Conservation (phyloP, 2,113 vertebrate genomes). For the Pteruthius melanotis region DNA sequence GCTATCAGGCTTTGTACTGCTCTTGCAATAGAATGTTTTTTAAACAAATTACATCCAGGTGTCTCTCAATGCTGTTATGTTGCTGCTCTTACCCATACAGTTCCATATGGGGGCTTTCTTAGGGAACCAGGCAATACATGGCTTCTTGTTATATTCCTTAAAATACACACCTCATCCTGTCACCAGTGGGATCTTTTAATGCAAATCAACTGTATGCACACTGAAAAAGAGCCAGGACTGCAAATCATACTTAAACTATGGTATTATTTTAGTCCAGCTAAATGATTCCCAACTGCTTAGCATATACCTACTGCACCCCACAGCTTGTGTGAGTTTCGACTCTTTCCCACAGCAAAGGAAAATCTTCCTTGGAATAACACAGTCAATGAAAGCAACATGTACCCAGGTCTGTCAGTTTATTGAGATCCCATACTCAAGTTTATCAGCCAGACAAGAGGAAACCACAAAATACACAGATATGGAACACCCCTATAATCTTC, state of each 20-base stretch:
- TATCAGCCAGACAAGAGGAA: not conserved
- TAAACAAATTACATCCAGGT: not conserved
- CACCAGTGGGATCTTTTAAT: not conserved
- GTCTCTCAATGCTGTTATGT: not conserved
- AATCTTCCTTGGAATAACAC: not conserved
- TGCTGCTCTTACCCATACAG: not conserved
- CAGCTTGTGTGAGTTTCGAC: rapidly evolving
- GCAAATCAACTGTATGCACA: not conserved
- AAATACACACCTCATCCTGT: not conserved
- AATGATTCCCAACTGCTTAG: not conserved
- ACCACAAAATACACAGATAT: not conserved
- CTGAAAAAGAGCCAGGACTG: not conserved
- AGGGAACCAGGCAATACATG: not conserved
- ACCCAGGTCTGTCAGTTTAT: not conserved
- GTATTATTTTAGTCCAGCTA: not conserved
- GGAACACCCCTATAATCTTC: not conserved
- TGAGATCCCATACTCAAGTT: not conserved
- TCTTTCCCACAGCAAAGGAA: not conserved
- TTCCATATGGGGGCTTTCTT: not conserved
- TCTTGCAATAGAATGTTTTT: not conserved
- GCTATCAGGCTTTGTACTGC: not conserved
- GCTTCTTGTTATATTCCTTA: not conserved
- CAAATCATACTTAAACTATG: not conserved
- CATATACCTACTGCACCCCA: not conserved
- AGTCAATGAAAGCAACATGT: not conserved